A percentile compares a stretch with the other conserved stretches of the same genome.
Evolutionary conservation across 2,888 invertebrate genomes (phyloP).

Genomic region (Cataglyphis cursor): DNA sequence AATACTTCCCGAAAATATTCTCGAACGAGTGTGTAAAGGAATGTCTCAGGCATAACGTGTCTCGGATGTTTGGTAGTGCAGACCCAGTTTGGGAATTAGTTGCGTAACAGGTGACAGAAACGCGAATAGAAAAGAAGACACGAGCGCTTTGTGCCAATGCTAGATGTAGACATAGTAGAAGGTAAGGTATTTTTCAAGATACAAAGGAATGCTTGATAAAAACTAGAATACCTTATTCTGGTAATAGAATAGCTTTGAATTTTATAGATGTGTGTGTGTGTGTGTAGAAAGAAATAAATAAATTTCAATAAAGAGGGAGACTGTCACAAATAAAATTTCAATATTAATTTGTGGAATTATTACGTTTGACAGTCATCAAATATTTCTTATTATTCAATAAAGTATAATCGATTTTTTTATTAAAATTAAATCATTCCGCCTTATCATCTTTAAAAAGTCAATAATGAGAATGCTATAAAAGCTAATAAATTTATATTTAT

Average conservation of each 20-base stretch:
- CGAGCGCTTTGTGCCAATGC: constrained; percentile 80
- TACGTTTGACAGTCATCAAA: neutral
- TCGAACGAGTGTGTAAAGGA: constrained; percentile 79
- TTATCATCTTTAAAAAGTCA: neutral
- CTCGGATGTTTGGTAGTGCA: constrained; percentile 84
- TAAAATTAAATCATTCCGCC: neutral
- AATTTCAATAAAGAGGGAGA: neutral
- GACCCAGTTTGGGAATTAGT: constrained; percentile 82
- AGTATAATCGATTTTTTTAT: neutral
- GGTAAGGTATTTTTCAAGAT: constrained; percentile 48
- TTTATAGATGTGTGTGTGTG: neutral
- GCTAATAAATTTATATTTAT: neutral
- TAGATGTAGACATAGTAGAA: constrained; percentile 78
- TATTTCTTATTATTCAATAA: constrained; percentile 3
- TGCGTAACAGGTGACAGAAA: constrained; percentile 82
- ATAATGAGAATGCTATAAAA: neutral
- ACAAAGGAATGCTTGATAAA: neutral
- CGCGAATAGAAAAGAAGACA: constrained; percentile 80
- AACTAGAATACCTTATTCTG: neutral
- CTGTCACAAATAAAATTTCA: neutral
- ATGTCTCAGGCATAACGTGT: constrained; percentile 82
- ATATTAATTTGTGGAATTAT: neutral
- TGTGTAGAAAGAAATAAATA: neutral
- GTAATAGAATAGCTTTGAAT: neutral
- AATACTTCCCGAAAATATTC: constrained; percentile 8